Evolutionary conservation across 1,140 invertebrate species (phyloP).

Genomic region (Lithobius niger): DNA sequence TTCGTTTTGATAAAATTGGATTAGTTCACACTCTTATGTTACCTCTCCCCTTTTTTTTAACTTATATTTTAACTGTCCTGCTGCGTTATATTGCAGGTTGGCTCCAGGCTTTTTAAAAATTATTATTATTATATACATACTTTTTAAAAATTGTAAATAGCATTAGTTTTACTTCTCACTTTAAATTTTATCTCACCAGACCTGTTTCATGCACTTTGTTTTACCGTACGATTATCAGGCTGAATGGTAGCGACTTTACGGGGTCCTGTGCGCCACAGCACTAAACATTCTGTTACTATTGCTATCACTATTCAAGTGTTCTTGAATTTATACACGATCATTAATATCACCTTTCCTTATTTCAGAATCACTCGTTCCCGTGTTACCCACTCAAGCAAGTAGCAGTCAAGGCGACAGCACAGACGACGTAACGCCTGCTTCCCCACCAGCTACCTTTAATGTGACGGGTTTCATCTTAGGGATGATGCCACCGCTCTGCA

Average conservation of each 20-base stretch:
- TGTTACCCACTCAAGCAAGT: not conserved
- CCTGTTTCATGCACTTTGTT: not conserved
- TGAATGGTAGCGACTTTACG: not conserved
- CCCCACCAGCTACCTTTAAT: slow-evolving; percentile 13
- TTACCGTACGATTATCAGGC: not conserved
- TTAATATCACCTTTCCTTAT: not conserved
- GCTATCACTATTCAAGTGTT: not conserved
- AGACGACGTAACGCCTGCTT: not conserved
- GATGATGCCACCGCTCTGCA: slow-evolving; percentile 21
- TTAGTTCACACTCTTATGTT: no score
- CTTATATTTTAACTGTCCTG: no score
- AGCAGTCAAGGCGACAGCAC: not conserved
- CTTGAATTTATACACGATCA: not conserved
- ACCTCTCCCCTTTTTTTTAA: no score
- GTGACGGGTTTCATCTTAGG: slow-evolving; percentile 22
- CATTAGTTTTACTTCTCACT: not conserved
- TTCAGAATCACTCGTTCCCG: slow-evolving; percentile 6
- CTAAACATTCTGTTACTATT: not conserved
- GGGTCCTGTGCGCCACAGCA: not conserved
- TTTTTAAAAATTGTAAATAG: no score
- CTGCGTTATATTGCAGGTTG: no score
- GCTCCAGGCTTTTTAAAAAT: no score
- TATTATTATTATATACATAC: no score
- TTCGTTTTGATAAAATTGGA: no score
- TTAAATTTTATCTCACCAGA: not conserved